Base-by-base conservation (phyloP, 30 jellyfish, hydroid and myxozoan species). In the Rhopilema esculentum region DNA sequence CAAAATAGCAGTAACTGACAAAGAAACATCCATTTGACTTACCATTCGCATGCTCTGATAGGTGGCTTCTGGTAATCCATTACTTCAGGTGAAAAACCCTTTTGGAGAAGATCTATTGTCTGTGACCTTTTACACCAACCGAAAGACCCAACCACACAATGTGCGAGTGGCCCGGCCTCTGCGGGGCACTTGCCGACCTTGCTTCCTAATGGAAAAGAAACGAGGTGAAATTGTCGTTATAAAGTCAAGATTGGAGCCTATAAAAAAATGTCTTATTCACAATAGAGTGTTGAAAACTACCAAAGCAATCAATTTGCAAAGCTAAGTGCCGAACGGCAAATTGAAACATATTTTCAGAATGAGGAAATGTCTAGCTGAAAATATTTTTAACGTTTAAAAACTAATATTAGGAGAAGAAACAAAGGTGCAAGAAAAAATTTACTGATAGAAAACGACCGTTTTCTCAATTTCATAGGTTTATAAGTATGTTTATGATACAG, bases 11-110 rank as follows among this genome's bases (percentile, higher is more conserved):
- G 57, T 40, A 40, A 40, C 12, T 6, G 12, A 2, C 12, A 2
- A 40, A 40, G 9, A 40, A 40, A 40, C 6, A 2, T n/a, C n/a
- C 12, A 12, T 40, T 6, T 2, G 12, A 72, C 92, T 0, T 16
- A 72, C 92, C 92, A 84, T 50, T 84, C 92, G 30, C 53, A 33
- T 19, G 71, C 64, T 22, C 33, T 72, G 81, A 84, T 84, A 2
- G 57, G 61, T 4, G 92, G 92, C 74, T 85, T 53, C 28, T 52
- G 75, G 4, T 29, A 15, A 57, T 84, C 92, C 20, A 84, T 23
- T 27, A 8, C n/a, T 8, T 32, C 67, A 0, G 80, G 30, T 8
- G 65, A 61, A 69, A 69, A 71, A 8, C 92, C 92, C 27, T 84
- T 32, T 27, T 84, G 70, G 16, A 74, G 40, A 18, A 84, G 64